These are phyloP conservation scores for Hetaerina titia DNA, from an alignment of 2,888 invertebrate species.

Conservation along the genomic window DNA sequence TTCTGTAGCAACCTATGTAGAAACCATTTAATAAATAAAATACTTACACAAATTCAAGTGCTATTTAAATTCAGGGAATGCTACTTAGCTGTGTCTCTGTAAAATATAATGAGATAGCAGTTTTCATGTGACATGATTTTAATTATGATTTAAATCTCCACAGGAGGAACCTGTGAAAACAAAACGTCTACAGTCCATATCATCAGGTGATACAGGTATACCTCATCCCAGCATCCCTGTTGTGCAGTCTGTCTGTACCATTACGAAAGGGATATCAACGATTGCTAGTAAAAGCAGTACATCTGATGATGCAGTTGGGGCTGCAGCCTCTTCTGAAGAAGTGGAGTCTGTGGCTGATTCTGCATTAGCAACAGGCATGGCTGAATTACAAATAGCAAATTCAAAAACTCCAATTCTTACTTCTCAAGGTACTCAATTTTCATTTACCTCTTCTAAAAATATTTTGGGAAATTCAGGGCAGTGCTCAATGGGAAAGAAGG, in stretches of 20 bases:
- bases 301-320: constrained; percentile 67
- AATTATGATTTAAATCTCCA: constrained; percentile 65
- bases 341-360: constrained; percentile 67
- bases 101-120: too few species aligned
- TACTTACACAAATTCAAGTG: too few species aligned
- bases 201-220: constrained; percentile 69
- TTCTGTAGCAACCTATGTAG: too few species aligned
- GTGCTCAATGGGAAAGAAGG: too few species aligned
- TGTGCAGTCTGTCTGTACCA: constrained; percentile 29
- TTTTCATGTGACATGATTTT: neutral
- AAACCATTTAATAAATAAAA: too few species aligned
- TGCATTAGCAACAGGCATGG: constrained; percentile 42
- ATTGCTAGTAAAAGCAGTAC: constrained; percentile 59
- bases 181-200: constrained; percentile 74
- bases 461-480: too few species aligned
- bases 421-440: constrained; percentile 60
- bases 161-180: constrained; percentile 74
- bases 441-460: too few species aligned
- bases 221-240: constrained; percentile 33
- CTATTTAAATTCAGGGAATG: too few species aligned
- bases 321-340: constrained; percentile 36
- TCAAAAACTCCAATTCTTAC: constrained; percentile 67
- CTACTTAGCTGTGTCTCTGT: too few species aligned
- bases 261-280: constrained; percentile 65
- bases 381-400: constrained; percentile 14